Percentiles rank a stretch among this genome's conserved stretches.
These are phyloP conservation scores for Cylas formicarius DNA, from an alignment of 1,140 invertebrate species.

Conservation along the genomic window DNA sequence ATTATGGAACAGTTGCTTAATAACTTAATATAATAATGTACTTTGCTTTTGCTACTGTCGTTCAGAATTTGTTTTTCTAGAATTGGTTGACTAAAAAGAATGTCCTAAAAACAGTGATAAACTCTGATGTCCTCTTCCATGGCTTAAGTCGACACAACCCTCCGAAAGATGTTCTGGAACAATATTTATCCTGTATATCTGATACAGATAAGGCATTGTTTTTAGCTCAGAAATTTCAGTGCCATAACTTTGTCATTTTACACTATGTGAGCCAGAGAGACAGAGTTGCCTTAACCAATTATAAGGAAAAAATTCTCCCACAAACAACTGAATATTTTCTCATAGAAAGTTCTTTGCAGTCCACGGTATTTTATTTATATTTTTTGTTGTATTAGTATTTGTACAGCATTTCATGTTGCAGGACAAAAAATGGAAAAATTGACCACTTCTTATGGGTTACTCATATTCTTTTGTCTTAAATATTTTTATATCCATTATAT, in stretches of 20 bases:
- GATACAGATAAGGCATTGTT: slow-evolving; percentile 26
- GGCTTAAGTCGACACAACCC: slow-evolving; percentile 30
- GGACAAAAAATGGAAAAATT: too few species aligned
- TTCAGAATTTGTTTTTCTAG: slow-evolving; percentile 21
- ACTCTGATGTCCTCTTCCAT: slow-evolving; percentile 25
- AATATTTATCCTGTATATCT: slow-evolving; percentile 26
- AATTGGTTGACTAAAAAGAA: slow-evolving; percentile 34
- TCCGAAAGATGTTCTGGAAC: slow-evolving; percentile 29
- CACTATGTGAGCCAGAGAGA: slow-evolving; percentile 47
- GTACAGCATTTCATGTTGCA: too few species aligned
- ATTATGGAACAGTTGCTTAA: too few species aligned
- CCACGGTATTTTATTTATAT: too few species aligned
- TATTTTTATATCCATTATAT: slow-evolving; percentile 10
- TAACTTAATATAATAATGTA: slow-evolving; percentile 8
- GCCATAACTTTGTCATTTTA: slow-evolving; percentile 46
- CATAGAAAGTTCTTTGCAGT: slow-evolving; percentile 46
- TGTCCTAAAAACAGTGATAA: slow-evolving; percentile 28
- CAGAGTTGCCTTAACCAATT: slow-evolving; percentile 42
- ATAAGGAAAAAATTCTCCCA: slow-evolving; percentile 44
- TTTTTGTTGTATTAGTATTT: too few species aligned
- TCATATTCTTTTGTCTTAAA: too few species aligned
- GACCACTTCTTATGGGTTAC: too few species aligned
- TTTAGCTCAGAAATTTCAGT: slow-evolving; percentile 37
- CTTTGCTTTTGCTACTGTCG: not conserved
- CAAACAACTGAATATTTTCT: slow-evolving; percentile 48